Base-by-base conservation (phyloP, 2,113 vertebrate species). In the Scophthalmus maximus region DNA sequence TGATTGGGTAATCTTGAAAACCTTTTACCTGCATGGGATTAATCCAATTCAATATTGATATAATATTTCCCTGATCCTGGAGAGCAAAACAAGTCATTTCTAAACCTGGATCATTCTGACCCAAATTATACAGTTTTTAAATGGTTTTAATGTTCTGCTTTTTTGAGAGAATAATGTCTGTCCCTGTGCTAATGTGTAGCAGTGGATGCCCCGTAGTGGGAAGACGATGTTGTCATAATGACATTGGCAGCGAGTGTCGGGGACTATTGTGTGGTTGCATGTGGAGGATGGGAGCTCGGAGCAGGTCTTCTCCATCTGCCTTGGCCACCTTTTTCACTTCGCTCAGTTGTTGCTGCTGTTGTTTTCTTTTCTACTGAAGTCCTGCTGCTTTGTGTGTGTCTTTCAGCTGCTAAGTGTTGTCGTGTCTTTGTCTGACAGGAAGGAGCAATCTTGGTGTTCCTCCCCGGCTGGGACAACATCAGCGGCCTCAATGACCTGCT, bases 381-480 rank as follows among this genome's bases (percentile, higher is more conserved):
- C 23, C 17, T 38, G 42, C 36, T 60, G 34, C 2, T 40, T 53
- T 61, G n/a, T n/a, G n/a, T 27, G 23, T 51, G 27, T 58, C 11
- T 46, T 57, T 52, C 65, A 73, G 49, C 51, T 44, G 5, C 1
- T 62, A 26, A 72, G 36, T 78, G 46, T 59, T 51, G n/a, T 59
- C 9, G 12, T 71, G 11, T 83, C 29, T 82, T 62, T 83, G 44
- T 87, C 25, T 66, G 74, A 20, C 68, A 99, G 98, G 96, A 99
- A 62, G 97, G 98, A 80, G 97, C 98, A 0, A 97, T 99, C 83
- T 86, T 99, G 65, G 96, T 99, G 52, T 99, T 99, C 88, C 92
- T 99, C 32, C 98, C 97, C 42, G 98, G 98, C 68, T 99, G 98
- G 98, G 97, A 97, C 93, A 96, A 97, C 89, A 99, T 99, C 81